Evolutionary conservation across 2,797 vertebrate genomes (phyloP), one percentile per base, ranked within the genome.

Genomic region (Neosilurus mollespiculum): DNA sequence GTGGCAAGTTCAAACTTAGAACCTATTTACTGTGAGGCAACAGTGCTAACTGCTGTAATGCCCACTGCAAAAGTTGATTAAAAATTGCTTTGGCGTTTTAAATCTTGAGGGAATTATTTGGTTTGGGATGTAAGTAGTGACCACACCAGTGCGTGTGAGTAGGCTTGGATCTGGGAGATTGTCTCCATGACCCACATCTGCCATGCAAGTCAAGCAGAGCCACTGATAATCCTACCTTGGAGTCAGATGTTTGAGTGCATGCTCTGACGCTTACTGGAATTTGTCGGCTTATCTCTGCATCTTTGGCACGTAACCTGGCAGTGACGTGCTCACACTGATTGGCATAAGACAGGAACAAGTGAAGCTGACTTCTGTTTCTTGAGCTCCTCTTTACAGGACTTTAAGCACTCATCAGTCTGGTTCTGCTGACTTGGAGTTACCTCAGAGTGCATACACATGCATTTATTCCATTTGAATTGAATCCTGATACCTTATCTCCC

Each of bases 171-270:
- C 70, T 61, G 83, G 37, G 34, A 30, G 30, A 26, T 54, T 20
- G 6, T 51, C 43, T 64, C 37, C 15, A 18, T 51, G 56, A 20
- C 49, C 73, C 56, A 56, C 66, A 71, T 71, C 73, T 78, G 73
- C 49, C 26, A 26, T 70, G 18, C 80, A 54, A 56, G 24, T 61
- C 8, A 4, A 70, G 24, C 11, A 58, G 20, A 79, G 65, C 26
- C 18, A 22, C 53, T 79, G 56, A 71, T 71, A 59, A 71, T 5
- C 70, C 73, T 81, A 64, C 78, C 49, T 49, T 54, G 51, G 51
- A 26, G 51, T 65, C 84, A 81, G 78, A 37, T 85, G 81, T 84
- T 69, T 15, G 72, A 62, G 51, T 78, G 65, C 66, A 62, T 34
- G 66, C 73, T 82, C 59, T 58, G 59, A 49, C 18, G 24, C 84